Base-by-base conservation (phyloP, 2,888 invertebrate genomes). In the Diarsia mendica region DNA sequence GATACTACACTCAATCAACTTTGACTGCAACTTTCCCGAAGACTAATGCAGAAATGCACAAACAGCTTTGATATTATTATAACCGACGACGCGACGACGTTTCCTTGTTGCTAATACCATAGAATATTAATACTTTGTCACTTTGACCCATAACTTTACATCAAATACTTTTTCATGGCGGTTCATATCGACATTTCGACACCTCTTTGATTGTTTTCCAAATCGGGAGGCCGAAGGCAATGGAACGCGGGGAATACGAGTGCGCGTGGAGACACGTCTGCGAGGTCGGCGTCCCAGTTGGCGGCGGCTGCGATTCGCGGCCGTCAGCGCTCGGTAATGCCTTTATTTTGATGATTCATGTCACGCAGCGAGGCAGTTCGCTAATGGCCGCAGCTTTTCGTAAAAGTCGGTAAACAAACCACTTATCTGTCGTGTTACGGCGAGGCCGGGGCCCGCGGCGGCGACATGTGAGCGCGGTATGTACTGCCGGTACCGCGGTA, bases 141-240 rank as follows among this genome's bases (percentile, higher is more conserved):
- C 15, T 68, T 13, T 6, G 2, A 23, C 13, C 49, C n/a, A 49
- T 66, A 64, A 44, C 20, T 53, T 70, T 15, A 18, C 20, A 61
- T 49, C 28, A 65, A 66, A 39, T 48, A 66, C 18, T 67, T 69
- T 53, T n/a, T 39, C 10, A 67, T 65, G 46, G 65, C 67, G 65
- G 48, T n/a, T 39, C 18, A 53, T 64, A 55, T 69, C 49, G 23
- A 70, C 18, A 53, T 64, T 51, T 69, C 49, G 23, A 70, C 63
- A 63, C 28, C 18, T 61, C 58, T 53, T 75, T 61, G 49, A 74
- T 85, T 84, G 82, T 87, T 70, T 68, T 78, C 85, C 74, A 75
- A 76, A 78, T 72, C 33, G 72, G 64, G 65, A 58, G 72, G 63
- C 79, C 65, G 44, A 74, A 79, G 9, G 15, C 18, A 28, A 33